phyloP scores from a whole-genome alignment of 37 sponge, comb jelly and placozoan genomes.

The Diacarnus erythraeanus region DNA sequence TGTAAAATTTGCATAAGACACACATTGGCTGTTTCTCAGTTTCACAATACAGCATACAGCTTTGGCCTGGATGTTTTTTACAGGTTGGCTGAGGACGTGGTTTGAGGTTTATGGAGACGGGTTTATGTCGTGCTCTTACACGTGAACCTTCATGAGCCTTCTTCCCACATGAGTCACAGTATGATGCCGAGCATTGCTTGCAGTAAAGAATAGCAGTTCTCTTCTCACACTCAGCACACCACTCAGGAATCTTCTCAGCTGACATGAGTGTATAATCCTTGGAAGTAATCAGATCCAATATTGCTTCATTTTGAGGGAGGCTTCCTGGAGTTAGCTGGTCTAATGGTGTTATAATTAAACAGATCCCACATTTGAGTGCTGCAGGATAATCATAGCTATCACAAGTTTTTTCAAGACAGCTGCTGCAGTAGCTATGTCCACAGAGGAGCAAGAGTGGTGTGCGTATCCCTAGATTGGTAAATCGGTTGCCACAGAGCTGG shows the following conservation, averaged over 20 bases:
- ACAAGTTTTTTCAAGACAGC: constrained; percentile 58
- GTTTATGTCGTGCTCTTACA: constrained; percentile 69
- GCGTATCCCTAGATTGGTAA: constrained; percentile 32
- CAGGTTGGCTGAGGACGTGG: constrained; percentile 75
- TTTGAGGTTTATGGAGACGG: constrained; percentile 68
- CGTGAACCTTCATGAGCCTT: constrained; percentile 63
- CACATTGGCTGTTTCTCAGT: constrained; percentile 84
- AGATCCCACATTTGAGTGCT: constrained; percentile 61
- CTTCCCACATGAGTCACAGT: constrained; percentile 64
- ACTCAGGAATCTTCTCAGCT: constrained; percentile 30
- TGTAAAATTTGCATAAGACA: constrained; percentile 84
- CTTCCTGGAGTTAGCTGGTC: constrained; percentile 43
- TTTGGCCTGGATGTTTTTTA: constrained; percentile 78
- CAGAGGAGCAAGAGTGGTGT: constrained; percentile 71
- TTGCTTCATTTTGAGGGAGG: constrained; percentile 55
- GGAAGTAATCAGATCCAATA: constrained; percentile 60
- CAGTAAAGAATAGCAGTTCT: constrained; percentile 59
- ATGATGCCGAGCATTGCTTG: constrained; percentile 72
- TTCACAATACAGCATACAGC: constrained; percentile 83
- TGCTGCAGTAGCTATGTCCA: constrained; percentile 78
- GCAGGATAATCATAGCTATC: constrained; percentile 38
- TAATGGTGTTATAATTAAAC: constrained; percentile 45
- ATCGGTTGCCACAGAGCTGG: constrained; percentile 37
- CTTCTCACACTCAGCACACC: constrained; percentile 81
- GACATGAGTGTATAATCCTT: constrained; percentile 46